Evolutionary conservation across 2,113 vertebrate species (phyloP).

Genomic region (Rhabdomys dilectus): DNA sequence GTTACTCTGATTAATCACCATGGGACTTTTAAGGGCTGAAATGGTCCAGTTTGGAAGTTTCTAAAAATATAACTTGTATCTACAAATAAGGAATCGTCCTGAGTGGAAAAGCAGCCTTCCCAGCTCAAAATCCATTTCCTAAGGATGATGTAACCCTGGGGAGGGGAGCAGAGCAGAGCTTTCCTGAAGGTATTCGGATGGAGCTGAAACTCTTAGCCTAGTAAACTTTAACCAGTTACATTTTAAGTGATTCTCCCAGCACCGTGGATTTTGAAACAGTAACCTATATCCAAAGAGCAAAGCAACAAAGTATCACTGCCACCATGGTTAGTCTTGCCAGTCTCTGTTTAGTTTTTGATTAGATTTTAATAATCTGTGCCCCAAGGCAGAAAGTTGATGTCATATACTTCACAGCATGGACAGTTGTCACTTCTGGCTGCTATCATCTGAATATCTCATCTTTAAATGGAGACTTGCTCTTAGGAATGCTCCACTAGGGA

Average conservation of each 20-base stretch:
- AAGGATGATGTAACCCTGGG: background rate
- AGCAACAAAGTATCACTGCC: background rate
- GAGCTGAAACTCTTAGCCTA: conserved; percentile 9
- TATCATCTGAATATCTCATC: background rate
- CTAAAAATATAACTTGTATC: background rate
- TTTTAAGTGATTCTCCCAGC: conserved; percentile 15
- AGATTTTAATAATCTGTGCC: background rate
- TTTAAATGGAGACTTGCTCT: background rate
- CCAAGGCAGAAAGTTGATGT: background rate
- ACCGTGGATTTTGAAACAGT: background rate
- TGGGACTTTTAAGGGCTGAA: conserved; percentile 26
- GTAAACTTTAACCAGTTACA: conserved; percentile 20
- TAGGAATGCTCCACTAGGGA: background rate
- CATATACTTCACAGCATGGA: background rate
- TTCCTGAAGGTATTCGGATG: conserved; percentile 18
- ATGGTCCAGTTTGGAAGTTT: conserved; percentile 23
- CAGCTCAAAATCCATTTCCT: background rate
- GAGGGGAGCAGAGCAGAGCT: background rate
- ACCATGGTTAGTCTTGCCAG: background rate
- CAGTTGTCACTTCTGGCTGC: background rate
- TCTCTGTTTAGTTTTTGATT: background rate
- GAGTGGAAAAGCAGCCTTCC: background rate
- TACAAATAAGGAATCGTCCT: background rate
- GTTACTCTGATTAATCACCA: background rate
- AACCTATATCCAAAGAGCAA: background rate